Percentiles rank a stretch among this genome's conserved stretches.
phyloP scores from a whole-genome alignment of 2,888 invertebrate genomes.

The Idaea aversata region DNA sequence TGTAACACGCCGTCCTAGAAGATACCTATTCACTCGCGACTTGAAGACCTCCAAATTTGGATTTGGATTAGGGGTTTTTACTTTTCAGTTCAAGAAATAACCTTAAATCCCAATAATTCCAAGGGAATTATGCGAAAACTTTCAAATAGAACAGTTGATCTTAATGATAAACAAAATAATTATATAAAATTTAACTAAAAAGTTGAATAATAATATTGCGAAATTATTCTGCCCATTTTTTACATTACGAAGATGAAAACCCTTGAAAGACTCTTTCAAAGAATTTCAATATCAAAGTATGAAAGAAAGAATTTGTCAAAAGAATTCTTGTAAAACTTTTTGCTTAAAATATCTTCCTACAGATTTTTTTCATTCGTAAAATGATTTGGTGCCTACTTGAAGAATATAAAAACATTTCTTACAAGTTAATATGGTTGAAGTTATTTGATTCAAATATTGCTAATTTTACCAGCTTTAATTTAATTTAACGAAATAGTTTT shows the following conservation, averaged over 20 bases:
- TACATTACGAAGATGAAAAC: background rate
- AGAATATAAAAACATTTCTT: background rate
- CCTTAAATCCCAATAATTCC: background rate
- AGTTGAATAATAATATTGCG: background rate
- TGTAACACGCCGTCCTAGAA: too few species aligned
- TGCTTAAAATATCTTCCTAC: background rate
- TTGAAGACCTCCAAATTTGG: too few species aligned
- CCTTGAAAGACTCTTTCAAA: background rate
- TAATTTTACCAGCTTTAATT: too few species aligned
- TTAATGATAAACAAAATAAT: background rate
- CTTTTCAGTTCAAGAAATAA: too few species aligned
- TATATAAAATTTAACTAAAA: background rate
- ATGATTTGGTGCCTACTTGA: background rate
- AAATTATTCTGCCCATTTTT: background rate
- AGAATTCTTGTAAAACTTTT: background rate
- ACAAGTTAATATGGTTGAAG: background rate
- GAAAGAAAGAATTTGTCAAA: background rate
- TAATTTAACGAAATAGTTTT: too few species aligned
- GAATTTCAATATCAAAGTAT: background rate
- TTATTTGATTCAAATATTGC: too few species aligned
- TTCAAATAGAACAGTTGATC: background rate
- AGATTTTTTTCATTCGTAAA: background rate
- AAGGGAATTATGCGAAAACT: background rate
- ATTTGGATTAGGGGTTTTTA: too few species aligned
- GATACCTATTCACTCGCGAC: too few species aligned